A percentile compares a stretch with the other conserved stretches of the same genome.
These are phyloP conservation scores for Leuciscus idus DNA, from an alignment of 2,113 vertebrate genomes.

Conservation along the genomic window DNA sequence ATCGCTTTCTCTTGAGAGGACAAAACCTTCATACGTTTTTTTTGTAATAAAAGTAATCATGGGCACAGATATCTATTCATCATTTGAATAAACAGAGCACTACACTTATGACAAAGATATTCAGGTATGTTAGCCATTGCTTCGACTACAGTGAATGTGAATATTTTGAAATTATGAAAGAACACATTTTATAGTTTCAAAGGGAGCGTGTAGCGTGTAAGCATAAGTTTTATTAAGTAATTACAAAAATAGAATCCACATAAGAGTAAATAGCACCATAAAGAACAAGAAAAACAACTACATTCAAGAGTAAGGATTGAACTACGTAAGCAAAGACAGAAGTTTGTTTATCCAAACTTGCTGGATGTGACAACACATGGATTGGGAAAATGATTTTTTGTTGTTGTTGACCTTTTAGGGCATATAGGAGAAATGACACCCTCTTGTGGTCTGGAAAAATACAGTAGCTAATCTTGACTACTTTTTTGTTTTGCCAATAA, in stretches of 20 bases:
- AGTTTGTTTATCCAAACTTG: neutral
- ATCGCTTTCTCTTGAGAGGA: conserved; percentile 87
- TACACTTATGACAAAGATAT: conserved; percentile 15
- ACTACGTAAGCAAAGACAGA: neutral
- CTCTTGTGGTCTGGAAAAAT: conserved; percentile 17
- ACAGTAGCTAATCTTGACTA: conserved; percentile 8
- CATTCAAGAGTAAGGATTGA: neutral
- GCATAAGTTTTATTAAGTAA: no score
- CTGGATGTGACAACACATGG: neutral
- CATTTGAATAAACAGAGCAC: conserved; percentile 13
- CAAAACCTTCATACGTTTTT: conserved; percentile 84
- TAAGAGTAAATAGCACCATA: neutral
- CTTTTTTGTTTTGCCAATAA: neutral
- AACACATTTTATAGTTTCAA: neutral
- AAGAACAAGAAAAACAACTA: neutral
- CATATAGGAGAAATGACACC: conserved; percentile 2
- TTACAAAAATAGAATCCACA: neutral
- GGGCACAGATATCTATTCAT: conserved; percentile 47
- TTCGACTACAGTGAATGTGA: conserved; percentile 59
- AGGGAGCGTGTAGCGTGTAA: no score
- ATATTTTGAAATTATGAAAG: neutral
- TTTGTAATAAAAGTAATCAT: conserved; percentile 72
- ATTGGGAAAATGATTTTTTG: neutral
- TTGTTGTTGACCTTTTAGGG: neutral
- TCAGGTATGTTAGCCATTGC: conserved; percentile 54